Evolutionary conservation across 2,888 invertebrate species (phyloP), one percentile per base, ranked within the genome.

Genomic region (Crossocerus cetratus): DNA sequence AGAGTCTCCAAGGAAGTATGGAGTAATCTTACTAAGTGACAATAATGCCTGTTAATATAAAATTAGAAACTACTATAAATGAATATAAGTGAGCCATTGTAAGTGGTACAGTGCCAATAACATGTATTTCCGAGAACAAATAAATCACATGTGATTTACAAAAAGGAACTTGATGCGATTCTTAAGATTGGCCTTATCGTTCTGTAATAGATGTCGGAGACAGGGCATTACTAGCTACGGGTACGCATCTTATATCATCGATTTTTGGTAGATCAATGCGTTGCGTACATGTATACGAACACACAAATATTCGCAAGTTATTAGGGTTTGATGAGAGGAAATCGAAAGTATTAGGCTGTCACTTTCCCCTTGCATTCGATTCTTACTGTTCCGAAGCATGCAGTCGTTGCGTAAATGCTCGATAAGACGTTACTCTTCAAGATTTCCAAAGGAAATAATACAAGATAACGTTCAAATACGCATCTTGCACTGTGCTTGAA

Each of bases 51-150:
- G 8, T 11, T 32, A 32, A 32, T 32, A 32, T 32, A 32, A 32
- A 32, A 32, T 11, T 32, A 32, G 32, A 32, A 3, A 32, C 32
- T 11, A 32, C 32, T 32, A 32, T 32, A 32, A 32, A 32, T 11
- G 5, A 32, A 32, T 32, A 32, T 8, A 55, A 42, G 49, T 20
- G 54, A 11, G 65, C 58, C 45, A 55, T 67, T 73, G 62, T 69
- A 68, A 71, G 67, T 72, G 67, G 59, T 75, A 77, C 69, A 77
- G 73, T 78, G 78, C 77, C 75, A 77, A 76, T 72, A 76, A 77
- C 76, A 73, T 78, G 63, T 78, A 78, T 78, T 78, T 78, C 74
- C 72, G 77, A 78, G 80, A 80, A 74, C 80, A 77, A 80, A 78
- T 75, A 70, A 80, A 80, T 74, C 77, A 80, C 74, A 77, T 80